These are phyloP conservation scores for Physocephala rufipes DNA, from an alignment of 2,888 invertebrate species.

Conservation along the genomic window DNA sequence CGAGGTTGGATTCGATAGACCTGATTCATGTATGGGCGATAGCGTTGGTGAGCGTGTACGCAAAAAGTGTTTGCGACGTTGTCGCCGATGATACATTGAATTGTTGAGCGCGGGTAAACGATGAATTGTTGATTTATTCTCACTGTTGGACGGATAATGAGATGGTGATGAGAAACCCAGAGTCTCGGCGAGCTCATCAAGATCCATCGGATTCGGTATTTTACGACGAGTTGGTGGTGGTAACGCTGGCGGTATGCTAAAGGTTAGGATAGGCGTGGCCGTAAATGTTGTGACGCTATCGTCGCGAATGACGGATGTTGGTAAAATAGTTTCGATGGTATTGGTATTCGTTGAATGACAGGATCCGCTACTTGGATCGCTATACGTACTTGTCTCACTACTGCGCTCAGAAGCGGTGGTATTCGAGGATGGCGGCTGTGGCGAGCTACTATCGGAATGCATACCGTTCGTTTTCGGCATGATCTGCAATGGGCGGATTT, in stretches of 20 bases:
- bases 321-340: conserved; percentile 59
- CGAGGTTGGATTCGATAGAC: conserved; percentile 76
- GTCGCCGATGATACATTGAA: conserved; percentile 60
- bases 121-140: conserved; percentile 6
- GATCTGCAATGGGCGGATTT: conserved; percentile 62
- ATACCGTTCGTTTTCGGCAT: conserved; percentile 44
- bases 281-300: conserved; percentile 58
- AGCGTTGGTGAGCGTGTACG: conserved; percentile 69
- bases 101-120: conserved; percentile 53
- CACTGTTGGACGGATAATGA: conserved; percentile 29
- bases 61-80: conserved; percentile 66
- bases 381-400: conserved; percentile 49
- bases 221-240: conserved; percentile 67
- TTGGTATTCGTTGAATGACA: conserved; percentile 46
- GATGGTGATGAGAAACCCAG: conserved; percentile 66
- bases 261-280: conserved; percentile 45
- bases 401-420: conserved; percentile 48
- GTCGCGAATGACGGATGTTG: conserved; percentile 63
- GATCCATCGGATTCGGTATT: conserved; percentile 66
- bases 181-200: conserved; percentile 70
- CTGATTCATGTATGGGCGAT: conserved; percentile 77
- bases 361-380: conserved; percentile 45
- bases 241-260: conserved; percentile 64
- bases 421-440: conserved; percentile 45
- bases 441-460: conserved; percentile 49